Percentiles rank a stretch among this genome's conserved stretches.
These are phyloP conservation scores for Shinisaurus crocodilurus DNA, from an alignment of 2,113 vertebrate genomes.

Conservation along the genomic window DNA sequence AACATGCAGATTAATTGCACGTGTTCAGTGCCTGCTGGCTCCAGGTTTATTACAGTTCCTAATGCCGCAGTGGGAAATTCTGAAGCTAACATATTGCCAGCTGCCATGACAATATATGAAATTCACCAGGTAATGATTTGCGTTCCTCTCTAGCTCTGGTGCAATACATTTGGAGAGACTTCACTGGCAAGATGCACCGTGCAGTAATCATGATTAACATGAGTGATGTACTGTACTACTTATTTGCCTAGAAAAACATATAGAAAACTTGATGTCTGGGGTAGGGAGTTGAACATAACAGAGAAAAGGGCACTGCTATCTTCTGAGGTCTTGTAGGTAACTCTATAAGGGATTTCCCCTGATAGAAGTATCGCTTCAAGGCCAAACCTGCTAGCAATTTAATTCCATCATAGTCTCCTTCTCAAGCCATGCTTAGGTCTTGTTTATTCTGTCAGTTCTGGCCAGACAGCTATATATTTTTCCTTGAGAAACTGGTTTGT, in stretches of 20 bases:
- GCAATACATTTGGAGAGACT: background rate
- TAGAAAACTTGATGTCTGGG: background rate
- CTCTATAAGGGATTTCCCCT: background rate
- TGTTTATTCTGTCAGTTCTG: background rate
- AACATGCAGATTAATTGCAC: background rate
- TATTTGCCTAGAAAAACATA: background rate
- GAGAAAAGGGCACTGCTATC: background rate
- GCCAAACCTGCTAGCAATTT: background rate
- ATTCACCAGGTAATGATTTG: background rate
- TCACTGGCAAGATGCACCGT: background rate
- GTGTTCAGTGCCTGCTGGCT: background rate
- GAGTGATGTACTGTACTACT: background rate
- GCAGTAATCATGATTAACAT: background rate
- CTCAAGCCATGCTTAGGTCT: background rate
- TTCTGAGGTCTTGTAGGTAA: background rate
- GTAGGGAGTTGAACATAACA: background rate
- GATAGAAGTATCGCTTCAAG: background rate
- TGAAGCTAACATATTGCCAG: background rate
- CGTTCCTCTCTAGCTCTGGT: background rate
- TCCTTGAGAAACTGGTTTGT: background rate
- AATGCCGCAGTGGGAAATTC: background rate
- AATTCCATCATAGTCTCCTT: background rate
- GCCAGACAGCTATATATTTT: too few species aligned
- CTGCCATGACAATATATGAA: background rate
- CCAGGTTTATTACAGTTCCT: background rate